Conservation (phyloP, 2,888 invertebrate genomes). For the Sminthurides aquaticus region DNA sequence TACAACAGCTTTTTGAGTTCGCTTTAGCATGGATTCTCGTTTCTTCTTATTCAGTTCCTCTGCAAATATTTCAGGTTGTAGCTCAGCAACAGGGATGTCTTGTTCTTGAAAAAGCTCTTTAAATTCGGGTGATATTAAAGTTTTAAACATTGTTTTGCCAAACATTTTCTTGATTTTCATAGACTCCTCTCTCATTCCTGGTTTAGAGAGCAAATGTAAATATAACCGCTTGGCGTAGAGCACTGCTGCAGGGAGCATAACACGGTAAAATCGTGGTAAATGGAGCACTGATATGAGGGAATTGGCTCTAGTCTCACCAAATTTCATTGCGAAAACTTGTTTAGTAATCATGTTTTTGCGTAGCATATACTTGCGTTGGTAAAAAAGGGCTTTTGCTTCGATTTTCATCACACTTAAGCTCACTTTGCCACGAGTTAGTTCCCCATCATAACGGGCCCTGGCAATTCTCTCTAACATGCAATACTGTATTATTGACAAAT, state of each 20-base stretch:
- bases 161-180: constrained; percentile 17
- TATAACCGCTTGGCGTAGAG: constrained; percentile 23
- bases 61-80: constrained; percentile 18
- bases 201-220: constrained; percentile 12
- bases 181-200: constrained; percentile 19
- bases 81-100: constrained; percentile 15
- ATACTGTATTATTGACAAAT: constrained; percentile 56
- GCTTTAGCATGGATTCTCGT: not conserved
- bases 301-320: constrained; percentile 26
- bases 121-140: constrained; percentile 16
- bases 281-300: constrained; percentile 48
- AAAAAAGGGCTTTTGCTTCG: constrained; percentile 58
- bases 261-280: constrained; percentile 56
- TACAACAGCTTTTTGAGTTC: constrained; percentile 15
- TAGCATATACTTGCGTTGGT: constrained; percentile 58
- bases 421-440: constrained; percentile 59
- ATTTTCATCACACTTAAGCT: constrained; percentile 51
- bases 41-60: constrained; percentile 12
- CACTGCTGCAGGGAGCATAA: constrained; percentile 18
- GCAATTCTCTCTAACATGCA: constrained; percentile 68
- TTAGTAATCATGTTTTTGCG: constrained; percentile 56
- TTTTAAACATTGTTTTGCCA: constrained; percentile 23
- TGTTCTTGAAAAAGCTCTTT: constrained; percentile 14
- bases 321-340: constrained; percentile 49
- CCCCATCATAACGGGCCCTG: constrained; percentile 59